phyloP scores from a whole-genome alignment of 2,113 vertebrate genomes.

The Canis aureus region DNA sequence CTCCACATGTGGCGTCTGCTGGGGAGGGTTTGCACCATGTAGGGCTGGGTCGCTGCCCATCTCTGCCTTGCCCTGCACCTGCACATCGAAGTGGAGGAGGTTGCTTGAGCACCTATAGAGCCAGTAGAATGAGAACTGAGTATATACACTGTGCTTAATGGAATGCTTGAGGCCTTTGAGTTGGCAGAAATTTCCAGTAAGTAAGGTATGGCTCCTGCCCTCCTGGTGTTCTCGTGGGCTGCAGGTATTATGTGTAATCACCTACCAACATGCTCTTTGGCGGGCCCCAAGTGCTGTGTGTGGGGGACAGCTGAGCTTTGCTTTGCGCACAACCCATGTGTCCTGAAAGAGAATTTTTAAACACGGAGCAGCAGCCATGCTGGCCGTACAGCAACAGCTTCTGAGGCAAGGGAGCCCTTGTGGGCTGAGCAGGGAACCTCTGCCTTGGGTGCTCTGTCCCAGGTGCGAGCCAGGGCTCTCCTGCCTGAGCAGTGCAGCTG shows the following conservation, averaged over 20 bases:
- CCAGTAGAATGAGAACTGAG: not conserved
- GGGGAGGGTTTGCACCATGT: not conserved
- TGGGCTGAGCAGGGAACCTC: too few relatives aligned
- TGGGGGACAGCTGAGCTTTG: too few relatives aligned
- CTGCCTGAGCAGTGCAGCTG: not conserved
- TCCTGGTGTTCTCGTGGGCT: not conserved
- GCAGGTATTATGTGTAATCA: not conserved
- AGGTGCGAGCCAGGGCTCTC: not conserved
- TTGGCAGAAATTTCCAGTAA: not conserved
- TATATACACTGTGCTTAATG: not conserved
- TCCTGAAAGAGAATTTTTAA: not conserved
- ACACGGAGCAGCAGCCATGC: not conserved
- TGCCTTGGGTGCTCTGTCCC: not conserved
- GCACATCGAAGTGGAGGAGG: not conserved
- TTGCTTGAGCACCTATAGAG: too few relatives aligned
- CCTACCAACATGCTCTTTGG: not conserved
- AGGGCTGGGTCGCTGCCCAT: fast-evolving
- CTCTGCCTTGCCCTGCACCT: not conserved
- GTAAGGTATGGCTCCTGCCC: too few relatives aligned
- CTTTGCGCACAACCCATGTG: not conserved
- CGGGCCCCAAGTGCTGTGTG: not conserved
- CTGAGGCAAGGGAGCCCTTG: not conserved
- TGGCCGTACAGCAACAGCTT: not conserved
- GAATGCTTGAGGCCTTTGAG: not conserved
- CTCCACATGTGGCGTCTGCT: fast-evolving